These are phyloP conservation scores for Clytia hemisphaerica DNA, from an alignment of 30 jellyfish, hydroid and myxozoan species.

Conservation along the genomic window DNA sequence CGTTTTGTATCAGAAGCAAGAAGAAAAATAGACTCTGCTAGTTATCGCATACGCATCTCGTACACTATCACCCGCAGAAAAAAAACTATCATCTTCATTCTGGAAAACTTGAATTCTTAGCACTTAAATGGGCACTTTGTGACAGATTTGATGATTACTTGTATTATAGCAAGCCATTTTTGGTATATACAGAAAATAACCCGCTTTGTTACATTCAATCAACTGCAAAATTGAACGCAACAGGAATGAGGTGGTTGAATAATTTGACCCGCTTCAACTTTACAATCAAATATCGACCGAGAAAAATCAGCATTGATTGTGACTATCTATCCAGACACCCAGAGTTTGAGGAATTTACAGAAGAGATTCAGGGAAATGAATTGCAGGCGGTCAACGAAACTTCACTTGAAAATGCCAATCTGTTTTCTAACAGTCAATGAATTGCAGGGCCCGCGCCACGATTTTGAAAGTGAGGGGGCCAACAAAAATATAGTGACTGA, in stretches of 20 bases:
- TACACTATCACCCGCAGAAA: constrained; percentile 45
- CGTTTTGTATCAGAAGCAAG: constrained; percentile 40
- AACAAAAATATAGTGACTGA: too few relatives aligned
- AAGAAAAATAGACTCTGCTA: constrained; percentile 34
- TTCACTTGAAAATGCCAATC: too few relatives aligned
- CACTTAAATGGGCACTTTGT: constrained; percentile 55
- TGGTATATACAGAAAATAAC: constrained; percentile 43
- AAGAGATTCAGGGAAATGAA: too few relatives aligned
- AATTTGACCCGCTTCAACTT: constrained; percentile 38
- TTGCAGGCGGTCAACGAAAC: too few relatives aligned
- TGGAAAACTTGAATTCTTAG: constrained; percentile 42
- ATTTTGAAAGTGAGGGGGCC: too few relatives aligned
- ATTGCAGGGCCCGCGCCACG: too few relatives aligned
- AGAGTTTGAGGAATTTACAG: too few relatives aligned
- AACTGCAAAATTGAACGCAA: constrained; percentile 47
- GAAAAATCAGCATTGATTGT: constrained; percentile 20
- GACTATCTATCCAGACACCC: too few relatives aligned
- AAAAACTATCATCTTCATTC: constrained; percentile 28
- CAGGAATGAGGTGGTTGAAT: too few relatives aligned
- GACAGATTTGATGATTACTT: constrained; percentile 37
- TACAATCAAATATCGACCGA: constrained; percentile 27
- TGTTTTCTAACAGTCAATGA: too few relatives aligned
- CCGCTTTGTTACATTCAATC: constrained; percentile 38
- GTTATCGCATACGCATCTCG: constrained; percentile 42
- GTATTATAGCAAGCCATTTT: constrained; percentile 22